A percentile compares a stretch with the other conserved stretches of the same genome.
Evolutionary conservation across 2,113 vertebrate genomes (phyloP).

Genomic region (Onychorhynchus coronatus): DNA sequence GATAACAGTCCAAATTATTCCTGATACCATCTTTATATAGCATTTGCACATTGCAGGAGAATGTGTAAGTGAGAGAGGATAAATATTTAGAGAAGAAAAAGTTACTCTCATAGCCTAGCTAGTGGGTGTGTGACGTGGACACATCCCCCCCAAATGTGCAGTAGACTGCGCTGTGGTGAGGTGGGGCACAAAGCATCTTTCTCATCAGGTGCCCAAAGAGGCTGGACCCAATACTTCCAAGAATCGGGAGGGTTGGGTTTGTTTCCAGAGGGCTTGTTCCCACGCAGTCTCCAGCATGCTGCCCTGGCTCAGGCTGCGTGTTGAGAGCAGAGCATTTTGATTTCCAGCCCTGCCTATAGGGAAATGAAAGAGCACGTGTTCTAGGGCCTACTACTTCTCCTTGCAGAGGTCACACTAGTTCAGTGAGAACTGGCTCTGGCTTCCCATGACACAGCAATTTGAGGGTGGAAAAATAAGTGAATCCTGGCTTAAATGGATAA

Average conservation of each 20-base stretch:
- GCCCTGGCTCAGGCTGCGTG: neutral
- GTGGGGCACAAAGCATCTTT: neutral
- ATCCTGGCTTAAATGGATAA: neutral
- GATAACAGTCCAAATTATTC: neutral
- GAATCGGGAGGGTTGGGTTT: neutral
- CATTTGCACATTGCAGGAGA: neutral
- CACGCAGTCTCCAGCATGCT: neutral
- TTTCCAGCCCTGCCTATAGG: neutral
- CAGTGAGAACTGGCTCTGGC: neutral
- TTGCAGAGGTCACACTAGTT: neutral
- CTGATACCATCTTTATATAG: neutral
- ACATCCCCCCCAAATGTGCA: accelerated
- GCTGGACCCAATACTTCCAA: neutral
- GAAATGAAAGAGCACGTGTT: neutral
- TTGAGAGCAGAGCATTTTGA: neutral
- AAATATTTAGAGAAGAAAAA: neutral
- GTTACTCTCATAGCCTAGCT: neutral
- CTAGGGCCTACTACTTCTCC: neutral
- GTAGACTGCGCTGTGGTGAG: neutral
- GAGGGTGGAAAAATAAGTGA: neutral
- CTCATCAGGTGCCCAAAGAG: neutral
- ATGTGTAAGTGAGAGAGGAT: neutral
- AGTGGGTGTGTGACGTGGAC: neutral
- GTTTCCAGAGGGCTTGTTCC: neutral
- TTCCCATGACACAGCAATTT: neutral